A percentile compares a stretch with the other conserved stretches of the same genome.
Evolutionary conservation across 2,888 invertebrate species (phyloP).

Genomic region (Azorinus chamasolen): DNA sequence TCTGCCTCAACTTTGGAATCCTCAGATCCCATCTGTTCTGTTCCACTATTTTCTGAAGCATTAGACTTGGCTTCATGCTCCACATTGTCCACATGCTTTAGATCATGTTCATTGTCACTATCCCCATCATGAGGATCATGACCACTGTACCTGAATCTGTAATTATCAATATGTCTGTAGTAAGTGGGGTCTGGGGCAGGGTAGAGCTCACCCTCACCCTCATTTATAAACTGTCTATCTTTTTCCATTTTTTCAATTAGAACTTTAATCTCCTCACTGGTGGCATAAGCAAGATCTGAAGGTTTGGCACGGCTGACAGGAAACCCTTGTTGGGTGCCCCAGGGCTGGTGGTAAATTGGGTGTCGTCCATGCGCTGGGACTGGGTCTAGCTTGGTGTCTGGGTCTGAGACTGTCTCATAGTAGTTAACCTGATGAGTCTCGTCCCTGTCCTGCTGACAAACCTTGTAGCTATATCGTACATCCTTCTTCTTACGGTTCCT

Average conservation of each 20-base stretch:
- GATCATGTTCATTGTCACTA: conserved; percentile 23
- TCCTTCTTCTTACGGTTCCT: conserved; percentile 23
- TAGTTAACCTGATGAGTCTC: conserved; percentile 51
- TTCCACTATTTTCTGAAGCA: conserved; percentile 55
- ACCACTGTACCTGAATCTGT: conserved; percentile 47
- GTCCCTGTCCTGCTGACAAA: conserved; percentile 32
- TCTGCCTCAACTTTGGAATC: conserved; percentile 65
- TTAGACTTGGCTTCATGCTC: conserved; percentile 50
- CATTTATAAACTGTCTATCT: conserved; percentile 60
- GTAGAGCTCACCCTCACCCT: conserved; percentile 43
- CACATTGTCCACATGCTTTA: conserved; percentile 22
- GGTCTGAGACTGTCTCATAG: conserved; percentile 50
- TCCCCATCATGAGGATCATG: conserved; percentile 27
- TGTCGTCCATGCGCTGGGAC: neutral
- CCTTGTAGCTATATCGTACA: conserved; percentile 26
- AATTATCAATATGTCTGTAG: conserved; percentile 58
- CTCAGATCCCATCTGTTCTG: conserved; percentile 59
- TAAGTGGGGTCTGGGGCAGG: conserved; percentile 55
- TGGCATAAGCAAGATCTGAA: conserved; percentile 70
- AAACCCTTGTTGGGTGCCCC: conserved; percentile 47
- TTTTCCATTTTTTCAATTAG: conserved; percentile 71
- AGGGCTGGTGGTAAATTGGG: conserved; percentile 53
- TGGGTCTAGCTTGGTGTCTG: conserved; percentile 15
- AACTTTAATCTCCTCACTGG: conserved; percentile 73
- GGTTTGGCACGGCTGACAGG: conserved; percentile 54